phyloP scores from a whole-genome alignment of 2,888 invertebrate genomes.

The Phanerotoma sp. region DNA sequence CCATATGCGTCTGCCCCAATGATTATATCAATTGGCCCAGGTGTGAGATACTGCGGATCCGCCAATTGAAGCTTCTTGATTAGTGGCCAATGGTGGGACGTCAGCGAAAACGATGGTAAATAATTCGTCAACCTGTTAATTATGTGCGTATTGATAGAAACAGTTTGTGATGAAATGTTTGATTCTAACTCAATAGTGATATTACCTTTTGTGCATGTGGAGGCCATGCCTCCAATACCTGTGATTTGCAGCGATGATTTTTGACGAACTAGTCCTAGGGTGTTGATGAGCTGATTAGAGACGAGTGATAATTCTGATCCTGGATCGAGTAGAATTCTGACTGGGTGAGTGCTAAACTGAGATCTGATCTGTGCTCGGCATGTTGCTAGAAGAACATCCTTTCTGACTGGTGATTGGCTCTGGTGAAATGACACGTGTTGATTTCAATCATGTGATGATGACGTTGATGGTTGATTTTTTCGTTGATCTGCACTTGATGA shows the following conservation, averaged over 20 bases:
- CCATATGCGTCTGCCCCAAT: conserved; percentile 29
- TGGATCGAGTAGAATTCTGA: too few species aligned
- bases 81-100: conserved; percentile 23
- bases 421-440: too few species aligned
- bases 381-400: too few species aligned
- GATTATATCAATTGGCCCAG: conserved; percentile 28
- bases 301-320: too few species aligned
- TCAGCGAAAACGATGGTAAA: conserved; percentile 17
- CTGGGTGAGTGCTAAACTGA: conserved; percentile 8
- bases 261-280: conserved; percentile 15
- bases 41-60: conserved; percentile 25
- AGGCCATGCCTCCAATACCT: conserved; percentile 19
- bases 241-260: too few species aligned
- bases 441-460: too few species aligned
- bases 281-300: background rate
- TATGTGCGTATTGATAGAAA: conserved; percentile 14
- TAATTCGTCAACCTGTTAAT: conserved; percentile 11
- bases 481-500: conserved; percentile 22
- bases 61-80: conserved; percentile 18
- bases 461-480: conserved; percentile 24
- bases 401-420: too few species aligned
- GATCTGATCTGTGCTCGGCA: background rate
- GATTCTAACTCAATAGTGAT: conserved; percentile 5
- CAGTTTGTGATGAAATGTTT: background rate
- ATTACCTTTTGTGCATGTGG: conserved; percentile 14